Conservation (phyloP, 2,113 vertebrate species). For the Bujurquina vittata region DNA sequence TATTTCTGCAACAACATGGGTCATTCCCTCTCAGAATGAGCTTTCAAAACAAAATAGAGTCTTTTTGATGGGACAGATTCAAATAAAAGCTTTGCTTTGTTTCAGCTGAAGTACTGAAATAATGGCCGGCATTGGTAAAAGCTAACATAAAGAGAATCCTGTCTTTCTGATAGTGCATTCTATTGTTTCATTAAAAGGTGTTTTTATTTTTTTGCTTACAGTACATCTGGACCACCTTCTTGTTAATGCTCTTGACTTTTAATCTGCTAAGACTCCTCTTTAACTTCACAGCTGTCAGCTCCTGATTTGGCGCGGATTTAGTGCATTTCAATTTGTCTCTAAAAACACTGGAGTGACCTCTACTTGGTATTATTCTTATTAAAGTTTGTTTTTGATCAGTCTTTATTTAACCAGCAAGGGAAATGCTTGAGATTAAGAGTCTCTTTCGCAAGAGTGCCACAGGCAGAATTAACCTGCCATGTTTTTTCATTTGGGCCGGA, state of each 20-base stretch:
- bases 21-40: not conserved
- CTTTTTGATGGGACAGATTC: not conserved
- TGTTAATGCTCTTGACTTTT: slow-evolving; percentile 19
- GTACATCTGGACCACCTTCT: not conserved
- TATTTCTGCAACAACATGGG: not conserved
- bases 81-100: not conserved
- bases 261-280: slow-evolving; percentile 3
- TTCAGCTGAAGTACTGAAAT: not conserved
- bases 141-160: not conserved
- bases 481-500: not conserved
- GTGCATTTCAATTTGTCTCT: slow-evolving; percentile 1
- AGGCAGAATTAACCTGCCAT: not conserved
- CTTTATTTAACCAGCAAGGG: not conserved
- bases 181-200: not conserved
- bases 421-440: not conserved
- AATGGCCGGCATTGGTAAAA: not conserved
- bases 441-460: not conserved
- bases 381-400: not conserved
- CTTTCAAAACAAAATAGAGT: not conserved
- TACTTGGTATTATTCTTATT: not conserved
- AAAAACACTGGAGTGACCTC: not conserved
- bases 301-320: slow-evolving; percentile 35
- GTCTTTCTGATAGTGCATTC: not conserved
- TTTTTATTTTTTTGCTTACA: not conserved
- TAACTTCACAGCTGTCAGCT: slow-evolving; percentile 60